Evolutionary conservation across 2,113 vertebrate species (phyloP).

Genomic region (Dromas ardeola): DNA sequence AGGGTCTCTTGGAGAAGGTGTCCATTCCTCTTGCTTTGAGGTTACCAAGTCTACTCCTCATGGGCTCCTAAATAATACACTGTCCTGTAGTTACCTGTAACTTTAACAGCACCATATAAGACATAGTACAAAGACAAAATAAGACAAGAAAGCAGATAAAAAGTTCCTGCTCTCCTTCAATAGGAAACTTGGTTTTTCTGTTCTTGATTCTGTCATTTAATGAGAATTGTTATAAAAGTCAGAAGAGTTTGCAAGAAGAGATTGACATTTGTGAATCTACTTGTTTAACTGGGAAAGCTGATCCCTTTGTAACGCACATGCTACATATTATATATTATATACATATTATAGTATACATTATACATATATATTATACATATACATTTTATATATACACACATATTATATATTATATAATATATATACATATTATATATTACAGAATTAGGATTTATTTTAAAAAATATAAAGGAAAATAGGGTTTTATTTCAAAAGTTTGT

Average conservation of each 20-base stretch:
- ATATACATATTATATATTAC: background rate
- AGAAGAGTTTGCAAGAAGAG: background rate
- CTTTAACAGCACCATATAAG: background rate
- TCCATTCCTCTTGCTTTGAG: background rate
- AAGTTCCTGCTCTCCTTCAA: background rate
- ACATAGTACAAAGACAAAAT: background rate
- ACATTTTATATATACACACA: too few species aligned
- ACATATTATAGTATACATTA: too few species aligned
- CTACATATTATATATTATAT: background rate
- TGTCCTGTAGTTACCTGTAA: background rate
- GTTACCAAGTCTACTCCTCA: background rate
- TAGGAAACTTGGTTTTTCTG: background rate
- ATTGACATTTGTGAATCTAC: background rate
- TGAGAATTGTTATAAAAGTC: background rate
- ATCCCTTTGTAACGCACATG: background rate
- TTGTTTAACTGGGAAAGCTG: background rate
- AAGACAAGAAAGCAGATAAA: background rate
- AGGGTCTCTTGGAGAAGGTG: background rate
- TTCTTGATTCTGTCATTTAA: background rate
- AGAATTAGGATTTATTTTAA: background rate
- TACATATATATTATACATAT: too few species aligned
- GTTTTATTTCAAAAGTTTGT: background rate
- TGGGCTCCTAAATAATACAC: background rate
- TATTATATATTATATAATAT: too few species aligned
- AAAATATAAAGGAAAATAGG: background rate